Evolutionary conservation across 2,888 invertebrate species (phyloP), one percentile per base, ranked within the genome.

Genomic region (Temnothorax rugatulus): DNA sequence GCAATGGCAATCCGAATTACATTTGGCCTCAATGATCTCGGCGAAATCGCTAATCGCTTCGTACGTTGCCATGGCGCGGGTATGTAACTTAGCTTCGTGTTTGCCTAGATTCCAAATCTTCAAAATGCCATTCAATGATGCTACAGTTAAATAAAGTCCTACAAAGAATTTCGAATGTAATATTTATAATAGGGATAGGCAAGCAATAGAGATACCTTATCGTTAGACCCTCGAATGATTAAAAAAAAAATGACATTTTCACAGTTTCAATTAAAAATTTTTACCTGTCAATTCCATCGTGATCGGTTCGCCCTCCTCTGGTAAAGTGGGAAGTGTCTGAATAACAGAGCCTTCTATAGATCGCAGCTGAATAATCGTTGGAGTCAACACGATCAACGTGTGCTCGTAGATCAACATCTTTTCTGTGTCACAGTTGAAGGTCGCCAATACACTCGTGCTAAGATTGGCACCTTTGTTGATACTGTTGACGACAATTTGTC

Each of bases 71-170:
- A 98, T 97, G 4, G 97, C 96, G 84, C 97, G 97, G 69, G 97
- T 97, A 69, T 98, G 96, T 89, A 97, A 96, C 94, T 97, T 98
- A 0, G 98, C 97, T 90, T 99, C 98, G 93, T 98, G 97, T 87
- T 98, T 97, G 1, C 97, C 97, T n/a, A 99, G 96, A 95, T 99
- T 98, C 95, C 98, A 99, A n/a, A 99, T 96, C 95, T 98, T 98
- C 0, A 99, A 95, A 89, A 97, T 97, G 1, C 99, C 99, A 92
- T 97, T 97, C 94, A 98, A 97, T 5, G 99, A 99, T 59, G 98
- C 98, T 18, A 98, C 96, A 0, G 98, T 97, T 83, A 99, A 95
- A 95, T 96, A 99, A 88, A 97, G 96, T 29, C 97, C 97, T 79
- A 13, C 13, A 52, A 52, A 38, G 0, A 25, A 18, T 38, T 47